Evolutionary conservation across 2,113 vertebrate genomes (phyloP).

Genomic region (Hippocampus mohnikei): DNA sequence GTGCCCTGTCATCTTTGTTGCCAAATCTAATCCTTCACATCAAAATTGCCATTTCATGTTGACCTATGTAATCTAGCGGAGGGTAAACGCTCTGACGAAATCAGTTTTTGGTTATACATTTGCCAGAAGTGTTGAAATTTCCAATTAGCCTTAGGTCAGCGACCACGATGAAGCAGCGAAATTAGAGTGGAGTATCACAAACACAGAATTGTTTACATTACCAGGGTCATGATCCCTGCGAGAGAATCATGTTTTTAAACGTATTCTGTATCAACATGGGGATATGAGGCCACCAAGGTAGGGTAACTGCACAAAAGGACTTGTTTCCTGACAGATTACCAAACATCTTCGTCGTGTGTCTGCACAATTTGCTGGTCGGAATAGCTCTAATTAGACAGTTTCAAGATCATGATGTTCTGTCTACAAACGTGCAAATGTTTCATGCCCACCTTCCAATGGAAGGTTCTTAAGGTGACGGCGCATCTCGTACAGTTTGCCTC

Average conservation of each 20-base stretch:
- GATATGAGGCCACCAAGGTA: background rate
- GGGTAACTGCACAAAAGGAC: background rate
- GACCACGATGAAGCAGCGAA: background rate
- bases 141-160: background rate
- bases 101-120: slow-evolving; percentile 7
- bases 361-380: background rate
- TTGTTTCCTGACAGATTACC: background rate
- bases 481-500: background rate
- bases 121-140: background rate
- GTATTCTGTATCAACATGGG: background rate
- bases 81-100: background rate
- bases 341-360: background rate
- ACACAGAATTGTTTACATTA: background rate
- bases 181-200: slow-evolving; percentile 15
- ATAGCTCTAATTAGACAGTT: background rate
- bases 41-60: slow-evolving; percentile 29
- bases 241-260: background rate
- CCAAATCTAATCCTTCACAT: slow-evolving; percentile 17
- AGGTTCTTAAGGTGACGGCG: background rate
- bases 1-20: slow-evolving; percentile 26
- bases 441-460: background rate
- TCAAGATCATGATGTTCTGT: background rate
- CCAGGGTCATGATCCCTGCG: background rate
- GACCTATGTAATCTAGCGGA: slow-evolving; percentile 5
- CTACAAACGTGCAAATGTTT: background rate